Evolutionary conservation across 1,140 invertebrate species (phyloP).

Genomic region (Cydia pomonella): DNA sequence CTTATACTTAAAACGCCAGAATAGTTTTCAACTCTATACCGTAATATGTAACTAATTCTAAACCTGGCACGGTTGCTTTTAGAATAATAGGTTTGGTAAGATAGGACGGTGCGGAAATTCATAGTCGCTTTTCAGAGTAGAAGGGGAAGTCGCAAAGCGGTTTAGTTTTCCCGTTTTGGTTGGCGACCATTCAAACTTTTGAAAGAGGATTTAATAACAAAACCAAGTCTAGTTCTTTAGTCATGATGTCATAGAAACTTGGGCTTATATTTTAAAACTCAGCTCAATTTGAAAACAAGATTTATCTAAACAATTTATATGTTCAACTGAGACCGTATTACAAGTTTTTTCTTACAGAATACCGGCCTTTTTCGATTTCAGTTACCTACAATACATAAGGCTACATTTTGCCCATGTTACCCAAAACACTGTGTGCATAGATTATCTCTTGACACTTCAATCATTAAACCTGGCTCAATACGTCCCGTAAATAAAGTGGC

Average conservation of each 20-base stretch:
- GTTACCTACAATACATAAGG: no score
- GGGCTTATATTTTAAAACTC: not conserved
- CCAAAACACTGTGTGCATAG: no score
- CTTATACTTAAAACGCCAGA: not conserved
- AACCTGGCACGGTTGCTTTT: not conserved
- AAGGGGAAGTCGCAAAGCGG: constrained; percentile 42
- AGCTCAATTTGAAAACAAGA: constrained; percentile 6
- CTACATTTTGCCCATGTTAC: no score
- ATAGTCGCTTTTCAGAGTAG: not conserved
- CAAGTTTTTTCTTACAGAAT: no score
- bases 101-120: not conserved
- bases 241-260: not conserved
- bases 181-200: constrained; percentile 40
- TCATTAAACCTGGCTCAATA: no score
- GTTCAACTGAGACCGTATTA: no score
- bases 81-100: not conserved
- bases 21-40: not conserved
- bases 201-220: constrained; percentile 45
- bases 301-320: not conserved
- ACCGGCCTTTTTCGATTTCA: no score
- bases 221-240: constrained; percentile 16
- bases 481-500: no score
- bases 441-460: no score
- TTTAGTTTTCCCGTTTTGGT: constrained; percentile 38
- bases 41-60: not conserved